Evolutionary conservation across 1,140 invertebrate species (phyloP).

Genomic region (Sinella curviseta): DNA sequence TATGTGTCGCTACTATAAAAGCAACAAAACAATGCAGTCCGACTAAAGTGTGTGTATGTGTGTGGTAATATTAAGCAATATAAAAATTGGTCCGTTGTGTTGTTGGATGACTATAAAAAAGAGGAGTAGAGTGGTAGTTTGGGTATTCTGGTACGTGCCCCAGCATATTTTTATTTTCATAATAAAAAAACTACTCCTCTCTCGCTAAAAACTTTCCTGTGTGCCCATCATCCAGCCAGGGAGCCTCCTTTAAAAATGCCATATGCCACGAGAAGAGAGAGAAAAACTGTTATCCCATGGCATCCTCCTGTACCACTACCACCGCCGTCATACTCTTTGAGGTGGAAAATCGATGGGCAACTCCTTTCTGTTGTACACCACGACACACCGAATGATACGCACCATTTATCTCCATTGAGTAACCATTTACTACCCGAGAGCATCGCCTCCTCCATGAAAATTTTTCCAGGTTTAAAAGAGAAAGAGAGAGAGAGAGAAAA

Average conservation of each 20-base stretch:
- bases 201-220: too few relatives aligned
- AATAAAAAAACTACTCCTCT: background rate
- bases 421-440: background rate
- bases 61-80: too few relatives aligned
- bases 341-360: constrained; percentile 20
- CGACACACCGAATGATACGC: constrained; percentile 12
- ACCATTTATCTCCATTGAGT: constrained; percentile 23
- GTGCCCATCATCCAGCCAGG: background rate
- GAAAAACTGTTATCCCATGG: too few relatives aligned
- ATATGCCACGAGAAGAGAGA: too few relatives aligned
- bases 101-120: background rate
- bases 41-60: too few relatives aligned
- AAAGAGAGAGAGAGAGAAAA: too few relatives aligned
- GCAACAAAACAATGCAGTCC: too few relatives aligned
- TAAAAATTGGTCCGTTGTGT: background rate
- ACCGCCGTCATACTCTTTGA: background rate
- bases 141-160: background rate
- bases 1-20: too few relatives aligned
- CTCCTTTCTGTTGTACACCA: background rate
- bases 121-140: background rate
- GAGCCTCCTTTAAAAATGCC: too few relatives aligned
- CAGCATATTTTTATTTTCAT: background rate
- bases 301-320: too few relatives aligned
- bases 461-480: background rate
- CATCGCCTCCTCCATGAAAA: background rate